Percentiles rank a stretch among this genome's conserved stretches.
These are phyloP conservation scores for Cervus canadensis DNA, from an alignment of 2,113 vertebrate genomes.

Conservation along the genomic window DNA sequence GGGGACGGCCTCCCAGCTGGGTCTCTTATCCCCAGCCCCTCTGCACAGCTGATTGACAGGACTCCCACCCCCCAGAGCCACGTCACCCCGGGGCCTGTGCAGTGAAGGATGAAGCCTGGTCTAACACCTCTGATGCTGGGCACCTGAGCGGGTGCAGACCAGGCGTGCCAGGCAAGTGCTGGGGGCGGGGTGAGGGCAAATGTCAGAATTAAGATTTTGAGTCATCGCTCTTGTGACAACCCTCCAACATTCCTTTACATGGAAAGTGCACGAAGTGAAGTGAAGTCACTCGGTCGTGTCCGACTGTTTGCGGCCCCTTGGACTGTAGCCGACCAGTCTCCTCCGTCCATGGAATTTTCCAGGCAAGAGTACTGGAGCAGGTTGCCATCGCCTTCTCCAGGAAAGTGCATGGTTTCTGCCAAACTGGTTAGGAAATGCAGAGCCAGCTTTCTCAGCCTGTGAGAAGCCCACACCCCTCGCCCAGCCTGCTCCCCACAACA, in stretches of 20 bases:
- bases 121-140: background rate
- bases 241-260: fast-evolving
- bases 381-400: background rate
- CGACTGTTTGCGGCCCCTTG: fast-evolving
- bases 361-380: background rate
- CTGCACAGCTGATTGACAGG: fast-evolving
- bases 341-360: background rate
- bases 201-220: fast-evolving
- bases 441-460: fast-evolving
- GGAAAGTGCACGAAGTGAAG: background rate
- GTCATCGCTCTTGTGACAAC: fast-evolving
- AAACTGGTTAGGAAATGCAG: background rate
- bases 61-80: fast-evolving
- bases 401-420: fast-evolving
- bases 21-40: fast-evolving
- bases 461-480: fast-evolving
- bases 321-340: background rate
- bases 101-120: background rate
- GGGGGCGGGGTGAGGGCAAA: fast-evolving
- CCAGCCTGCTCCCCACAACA: fast-evolving
- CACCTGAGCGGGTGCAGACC: fast-evolving
- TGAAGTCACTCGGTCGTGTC: fast-evolving
- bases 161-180: background rate
- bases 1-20: fast-evolving
- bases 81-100: background rate